Evolutionary conservation across 1,140 invertebrate genomes (phyloP).

Genomic region (Conus betulinus): DNA sequence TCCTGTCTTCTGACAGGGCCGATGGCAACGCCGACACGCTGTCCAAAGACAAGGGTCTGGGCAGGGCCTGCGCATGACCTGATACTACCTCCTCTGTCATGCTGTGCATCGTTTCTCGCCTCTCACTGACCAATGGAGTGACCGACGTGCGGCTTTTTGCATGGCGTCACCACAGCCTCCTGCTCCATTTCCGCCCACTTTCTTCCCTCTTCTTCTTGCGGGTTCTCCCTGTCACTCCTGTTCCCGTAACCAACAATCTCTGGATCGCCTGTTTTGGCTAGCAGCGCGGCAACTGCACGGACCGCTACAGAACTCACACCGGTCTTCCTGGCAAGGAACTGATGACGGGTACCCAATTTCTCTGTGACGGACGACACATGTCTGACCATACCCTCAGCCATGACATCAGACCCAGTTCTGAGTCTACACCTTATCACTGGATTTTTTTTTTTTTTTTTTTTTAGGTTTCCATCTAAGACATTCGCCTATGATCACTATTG

Average conservation of each 20-base stretch:
- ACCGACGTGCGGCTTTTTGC: not conserved
- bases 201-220: not conserved
- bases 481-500: too few relatives aligned
- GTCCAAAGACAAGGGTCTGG: slow-evolving; percentile 1
- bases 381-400: not conserved
- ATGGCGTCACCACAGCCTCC: not conserved
- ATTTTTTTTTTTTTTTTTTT: too few relatives aligned
- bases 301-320: not conserved
- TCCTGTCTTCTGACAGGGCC: not conserved
- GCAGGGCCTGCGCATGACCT: not conserved
- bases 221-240: not conserved
- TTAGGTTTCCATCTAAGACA: too few relatives aligned
- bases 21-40: not conserved
- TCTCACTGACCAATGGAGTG: not conserved
- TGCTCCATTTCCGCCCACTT: not conserved
- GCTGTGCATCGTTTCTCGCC: slow-evolving; percentile 3
- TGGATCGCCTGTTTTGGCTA: not conserved
- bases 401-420: not conserved
- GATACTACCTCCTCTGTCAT: not conserved
- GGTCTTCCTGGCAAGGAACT: not conserved
- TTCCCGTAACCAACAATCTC: not conserved
- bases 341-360: not conserved
- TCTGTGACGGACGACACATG: not conserved
- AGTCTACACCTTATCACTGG: too few relatives aligned
- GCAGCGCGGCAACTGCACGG: not conserved